Percentiles rank a stretch among this genome's conserved stretches.
Conservation (phyloP, 2,797 vertebrate genomes). For the Kryptolebias ocellatus region DNA sequence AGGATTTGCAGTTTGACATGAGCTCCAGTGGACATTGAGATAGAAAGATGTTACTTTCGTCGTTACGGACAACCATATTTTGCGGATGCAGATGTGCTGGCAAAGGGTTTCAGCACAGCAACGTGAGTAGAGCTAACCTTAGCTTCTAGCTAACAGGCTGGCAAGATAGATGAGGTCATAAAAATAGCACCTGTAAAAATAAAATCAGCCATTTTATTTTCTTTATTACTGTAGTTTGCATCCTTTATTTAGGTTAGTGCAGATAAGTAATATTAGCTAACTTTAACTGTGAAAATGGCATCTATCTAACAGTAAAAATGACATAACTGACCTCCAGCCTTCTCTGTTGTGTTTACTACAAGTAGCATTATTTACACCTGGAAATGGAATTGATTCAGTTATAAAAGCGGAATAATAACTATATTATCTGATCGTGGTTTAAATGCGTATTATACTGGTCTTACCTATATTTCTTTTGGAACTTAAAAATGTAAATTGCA, state of each 20-base stretch:
- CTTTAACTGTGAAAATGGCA: neutral
- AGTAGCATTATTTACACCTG: neutral
- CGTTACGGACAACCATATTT: slow-evolving; percentile 59
- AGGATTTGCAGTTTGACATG: neutral
- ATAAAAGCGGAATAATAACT: no score
- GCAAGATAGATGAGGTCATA: slow-evolving; percentile 39
- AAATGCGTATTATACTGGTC: no score
- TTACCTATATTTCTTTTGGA: no score
- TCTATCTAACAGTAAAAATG: neutral
- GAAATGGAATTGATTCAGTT: no score
- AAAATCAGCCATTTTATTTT: fast-evolving
- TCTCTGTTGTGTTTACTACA: neutral
- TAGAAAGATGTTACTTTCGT: slow-evolving; percentile 66
- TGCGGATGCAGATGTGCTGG: slow-evolving; percentile 63
- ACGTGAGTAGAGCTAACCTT: slow-evolving; percentile 63
- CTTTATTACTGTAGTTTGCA: neutral
- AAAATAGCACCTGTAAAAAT: neutral
- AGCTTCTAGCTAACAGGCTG: slow-evolving; percentile 15
- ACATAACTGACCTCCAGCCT: slow-evolving; percentile 13
- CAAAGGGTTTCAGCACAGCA: slow-evolving; percentile 57
- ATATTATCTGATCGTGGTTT: no score
- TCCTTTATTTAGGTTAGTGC: neutral
- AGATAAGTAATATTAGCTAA: neutral
- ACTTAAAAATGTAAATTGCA: no score
- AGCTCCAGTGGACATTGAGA: no score